phyloP scores from a whole-genome alignment of 2,797 vertebrate species.

The Pangasius djambal region DNA sequence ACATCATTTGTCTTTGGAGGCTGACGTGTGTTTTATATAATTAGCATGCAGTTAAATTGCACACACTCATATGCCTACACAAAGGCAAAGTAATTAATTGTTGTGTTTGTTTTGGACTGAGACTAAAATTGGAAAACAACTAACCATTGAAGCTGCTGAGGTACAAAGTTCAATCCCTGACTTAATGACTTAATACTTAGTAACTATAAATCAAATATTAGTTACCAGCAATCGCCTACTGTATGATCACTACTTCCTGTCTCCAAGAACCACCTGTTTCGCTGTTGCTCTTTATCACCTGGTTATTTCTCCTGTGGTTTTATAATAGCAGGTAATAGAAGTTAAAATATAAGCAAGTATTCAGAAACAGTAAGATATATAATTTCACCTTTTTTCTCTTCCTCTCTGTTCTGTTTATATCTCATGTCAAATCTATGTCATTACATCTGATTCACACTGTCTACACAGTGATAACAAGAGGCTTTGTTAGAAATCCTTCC shows the following conservation, averaged over 20 bases:
- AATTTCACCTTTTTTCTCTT: background rate
- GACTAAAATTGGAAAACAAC: background rate
- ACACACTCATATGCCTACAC: background rate
- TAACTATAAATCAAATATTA: background rate
- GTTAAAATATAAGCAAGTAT: background rate
- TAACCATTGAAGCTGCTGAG: background rate
- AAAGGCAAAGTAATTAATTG: background rate
- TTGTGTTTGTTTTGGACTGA: background rate
- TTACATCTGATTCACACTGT: conserved; percentile 15
- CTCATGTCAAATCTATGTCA: background rate
- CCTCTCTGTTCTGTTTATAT: conserved; percentile 7
- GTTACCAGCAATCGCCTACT: background rate
- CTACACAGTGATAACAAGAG: background rate
- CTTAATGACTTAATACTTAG: background rate
- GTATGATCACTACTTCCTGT: background rate
- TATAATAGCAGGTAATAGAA: conserved; percentile 11
- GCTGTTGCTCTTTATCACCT: background rate
- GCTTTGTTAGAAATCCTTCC: background rate
- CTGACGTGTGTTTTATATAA: background rate
- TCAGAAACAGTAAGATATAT: background rate
- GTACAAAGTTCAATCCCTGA: background rate
- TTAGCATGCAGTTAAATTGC: background rate
- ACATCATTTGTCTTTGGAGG: background rate
- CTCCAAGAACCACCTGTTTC: background rate
- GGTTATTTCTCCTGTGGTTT: conserved; percentile 4